Percentiles rank a stretch among this genome's conserved stretches.
Conservation (phyloP, 2,113 vertebrate genomes). For the Pimephales promelas region DNA sequence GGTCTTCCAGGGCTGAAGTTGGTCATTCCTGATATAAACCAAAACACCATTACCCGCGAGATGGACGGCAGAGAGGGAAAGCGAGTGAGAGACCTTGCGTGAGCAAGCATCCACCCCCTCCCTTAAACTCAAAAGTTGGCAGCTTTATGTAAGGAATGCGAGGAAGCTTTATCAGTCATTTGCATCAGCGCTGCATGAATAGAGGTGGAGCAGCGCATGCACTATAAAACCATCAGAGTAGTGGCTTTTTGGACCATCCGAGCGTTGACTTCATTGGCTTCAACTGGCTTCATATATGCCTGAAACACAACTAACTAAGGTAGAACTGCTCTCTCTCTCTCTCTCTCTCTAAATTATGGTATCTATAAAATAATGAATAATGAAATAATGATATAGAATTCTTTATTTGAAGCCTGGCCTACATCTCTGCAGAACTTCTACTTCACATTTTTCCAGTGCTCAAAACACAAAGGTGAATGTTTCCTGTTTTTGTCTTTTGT, state of each 20-base stretch:
- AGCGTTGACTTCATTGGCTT: not conserved
- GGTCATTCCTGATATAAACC: too few relatives aligned
- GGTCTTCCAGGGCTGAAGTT: too few relatives aligned
- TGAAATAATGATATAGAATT: not conserved
- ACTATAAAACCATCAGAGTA: slow-evolving; percentile 46
- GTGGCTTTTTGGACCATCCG: not conserved
- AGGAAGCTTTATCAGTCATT: not conserved
- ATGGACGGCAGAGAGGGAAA: too few relatives aligned
- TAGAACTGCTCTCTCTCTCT: slow-evolving; percentile 25
- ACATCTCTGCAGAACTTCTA: slow-evolving; percentile 2
- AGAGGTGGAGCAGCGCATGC: slow-evolving; percentile 35
- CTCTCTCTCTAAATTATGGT: not conserved
- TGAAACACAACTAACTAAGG: slow-evolving; percentile 46
- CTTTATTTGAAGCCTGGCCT: slow-evolving; percentile 55
- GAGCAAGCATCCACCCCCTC: too few relatives aligned
- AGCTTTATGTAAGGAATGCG: not conserved
- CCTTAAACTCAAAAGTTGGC: too few relatives aligned
- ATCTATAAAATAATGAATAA: not conserved
- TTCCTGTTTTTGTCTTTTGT: slow-evolving; percentile 14
- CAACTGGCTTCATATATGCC: slow-evolving; percentile 55
- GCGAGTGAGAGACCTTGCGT: too few relatives aligned
- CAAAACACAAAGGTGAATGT: slow-evolving; percentile 24
- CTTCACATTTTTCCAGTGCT: not conserved
- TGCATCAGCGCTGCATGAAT: not conserved
- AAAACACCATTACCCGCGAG: too few relatives aligned